Evolutionary conservation across 2,888 invertebrate genomes (phyloP).

Genomic region (Prosopocoilus inquinatus): DNA sequence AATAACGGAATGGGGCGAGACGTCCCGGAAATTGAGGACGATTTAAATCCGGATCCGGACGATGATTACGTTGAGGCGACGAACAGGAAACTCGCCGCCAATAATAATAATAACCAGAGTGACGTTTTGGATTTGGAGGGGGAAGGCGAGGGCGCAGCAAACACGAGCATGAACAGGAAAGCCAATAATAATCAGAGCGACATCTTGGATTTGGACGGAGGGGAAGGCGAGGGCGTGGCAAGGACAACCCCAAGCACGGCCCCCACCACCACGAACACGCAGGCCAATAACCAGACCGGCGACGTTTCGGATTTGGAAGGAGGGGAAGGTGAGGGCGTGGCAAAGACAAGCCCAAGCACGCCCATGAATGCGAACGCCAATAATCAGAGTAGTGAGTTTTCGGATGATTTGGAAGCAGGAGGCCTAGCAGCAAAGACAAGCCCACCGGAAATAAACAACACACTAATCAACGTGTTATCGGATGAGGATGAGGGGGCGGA

Average conservation of each 20-base stretch:
- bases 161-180: not conserved
- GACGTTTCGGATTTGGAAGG: not conserved
- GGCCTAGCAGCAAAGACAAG: no score
- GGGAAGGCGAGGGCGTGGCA: not conserved
- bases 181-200: not conserved
- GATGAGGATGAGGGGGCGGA: constrained; percentile 28
- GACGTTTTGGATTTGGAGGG: not conserved
- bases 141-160: not conserved
- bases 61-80: constrained; percentile 6
- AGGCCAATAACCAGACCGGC: not conserved
- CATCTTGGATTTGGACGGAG: not conserved
- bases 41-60: constrained; percentile 1
- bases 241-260: not conserved
- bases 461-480: not conserved
- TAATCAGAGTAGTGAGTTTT: no score
- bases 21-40: constrained; percentile 7
- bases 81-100: not conserved
- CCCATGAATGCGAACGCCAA: no score
- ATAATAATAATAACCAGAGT: not conserved
- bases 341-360: not conserved
- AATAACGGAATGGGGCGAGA: constrained; percentile 8
- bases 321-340: not conserved
- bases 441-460: not conserved
- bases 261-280: not conserved
- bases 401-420: no score